These are phyloP conservation scores for Pachyuromys duprasi DNA, from an alignment of 2,797 vertebrate genomes.

Conservation along the genomic window DNA sequence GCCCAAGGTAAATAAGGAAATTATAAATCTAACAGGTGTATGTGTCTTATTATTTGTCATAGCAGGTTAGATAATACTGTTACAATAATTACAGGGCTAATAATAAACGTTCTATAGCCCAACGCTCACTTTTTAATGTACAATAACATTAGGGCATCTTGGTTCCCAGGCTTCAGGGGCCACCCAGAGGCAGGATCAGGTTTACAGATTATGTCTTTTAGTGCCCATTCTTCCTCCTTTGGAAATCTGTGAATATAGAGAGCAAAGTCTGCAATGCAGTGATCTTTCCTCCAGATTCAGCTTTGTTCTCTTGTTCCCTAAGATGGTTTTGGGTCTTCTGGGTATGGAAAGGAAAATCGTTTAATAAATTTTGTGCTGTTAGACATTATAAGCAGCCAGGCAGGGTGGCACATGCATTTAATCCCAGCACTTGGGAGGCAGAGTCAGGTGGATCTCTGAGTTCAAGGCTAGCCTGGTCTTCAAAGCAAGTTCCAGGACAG, in stretches of 20 bases:
- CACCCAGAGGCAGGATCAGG: background rate
- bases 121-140: too few relatives aligned
- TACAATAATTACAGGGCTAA: too few relatives aligned
- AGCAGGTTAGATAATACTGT: too few relatives aligned
- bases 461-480: too few relatives aligned
- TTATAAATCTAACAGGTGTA: too few relatives aligned
- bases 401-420: too few relatives aligned
- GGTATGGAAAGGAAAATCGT: slow-evolving; percentile 13
- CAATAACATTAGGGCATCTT: background rate
- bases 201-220: background rate
- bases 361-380: slow-evolving; percentile 55
- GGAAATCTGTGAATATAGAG: background rate
- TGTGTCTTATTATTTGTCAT: too few relatives aligned
- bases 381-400: slow-evolving; percentile 19
- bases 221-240: background rate
- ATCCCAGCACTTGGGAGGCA: too few relatives aligned
- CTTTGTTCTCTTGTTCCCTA: background rate
- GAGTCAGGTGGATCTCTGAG: too few relatives aligned
- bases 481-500: too few relatives aligned
- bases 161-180: background rate
- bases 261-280: background rate
- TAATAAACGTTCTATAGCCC: too few relatives aligned
- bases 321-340: slow-evolving; percentile 50
- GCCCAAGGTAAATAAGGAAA: too few relatives aligned
- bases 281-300: background rate